Evolutionary conservation across 2,888 invertebrate genomes (phyloP).

Genomic region (Cybosia mesomella): DNA sequence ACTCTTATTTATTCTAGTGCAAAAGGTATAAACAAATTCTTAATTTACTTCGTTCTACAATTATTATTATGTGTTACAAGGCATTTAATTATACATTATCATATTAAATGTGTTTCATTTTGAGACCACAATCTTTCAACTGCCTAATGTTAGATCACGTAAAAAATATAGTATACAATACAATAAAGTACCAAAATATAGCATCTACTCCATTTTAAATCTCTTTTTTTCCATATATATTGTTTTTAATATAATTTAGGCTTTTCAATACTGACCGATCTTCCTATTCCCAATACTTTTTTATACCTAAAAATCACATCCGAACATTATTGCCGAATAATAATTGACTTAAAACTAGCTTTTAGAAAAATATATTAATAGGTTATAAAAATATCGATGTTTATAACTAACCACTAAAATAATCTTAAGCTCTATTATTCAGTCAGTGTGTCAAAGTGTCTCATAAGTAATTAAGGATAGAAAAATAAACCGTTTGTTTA

Average conservation of each 20-base stretch:
- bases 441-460: slow-evolving; percentile 43
- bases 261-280: slow-evolving; percentile 46
- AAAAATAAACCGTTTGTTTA: not conserved
- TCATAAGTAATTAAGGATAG: not conserved
- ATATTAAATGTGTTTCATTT: slow-evolving; percentile 12
- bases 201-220: slow-evolving; percentile 35
- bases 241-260: slow-evolving; percentile 50
- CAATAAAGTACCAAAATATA: slow-evolving; percentile 61
- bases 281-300: slow-evolving; percentile 16
- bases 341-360: slow-evolving; percentile 69
- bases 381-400: slow-evolving; percentile 66
- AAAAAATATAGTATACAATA: slow-evolving; percentile 52
- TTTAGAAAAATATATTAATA: slow-evolving; percentile 47
- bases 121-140: slow-evolving; percentile 61
- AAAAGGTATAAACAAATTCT: not conserved
- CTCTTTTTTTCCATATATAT: slow-evolving; percentile 43
- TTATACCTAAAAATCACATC: slow-evolving; percentile 65
- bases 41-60: not conserved
- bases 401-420: slow-evolving; percentile 33
- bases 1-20: not conserved
- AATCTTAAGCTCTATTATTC: slow-evolving; percentile 66
- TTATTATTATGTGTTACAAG: not conserved
- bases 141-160: slow-evolving; percentile 57
- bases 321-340: slow-evolving; percentile 73
- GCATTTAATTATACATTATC: slow-evolving; percentile 3